A percentile compares a stretch with the other conserved stretches of the same genome.
These are phyloP conservation scores for Anguilla rostrata DNA, from an alignment of 2,113 vertebrate species.

Conservation along the genomic window DNA sequence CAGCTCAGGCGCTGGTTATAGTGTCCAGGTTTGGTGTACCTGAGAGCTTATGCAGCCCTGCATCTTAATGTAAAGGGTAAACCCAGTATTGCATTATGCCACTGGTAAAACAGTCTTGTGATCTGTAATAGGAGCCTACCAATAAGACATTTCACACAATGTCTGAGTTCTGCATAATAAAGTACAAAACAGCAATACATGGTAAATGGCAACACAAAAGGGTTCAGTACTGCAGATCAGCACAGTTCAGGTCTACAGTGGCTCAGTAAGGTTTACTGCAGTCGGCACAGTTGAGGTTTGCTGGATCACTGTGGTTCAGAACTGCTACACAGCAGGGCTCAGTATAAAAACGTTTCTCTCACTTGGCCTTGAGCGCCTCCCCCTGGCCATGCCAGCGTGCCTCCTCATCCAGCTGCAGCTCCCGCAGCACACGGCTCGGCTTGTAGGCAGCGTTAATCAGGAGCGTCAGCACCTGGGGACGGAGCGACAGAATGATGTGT, in stretches of 20 bases:
- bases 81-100: not conserved
- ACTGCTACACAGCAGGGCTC: slow-evolving; percentile 9
- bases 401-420: slow-evolving; percentile 93
- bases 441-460: slow-evolving; percentile 97
- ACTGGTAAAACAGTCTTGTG: not conserved
- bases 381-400: slow-evolving; percentile 90
- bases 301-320: too few species aligned
- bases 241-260: too few species aligned
- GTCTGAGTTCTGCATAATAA: too few species aligned
- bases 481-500: not conserved
- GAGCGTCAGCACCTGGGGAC: slow-evolving; percentile 83
- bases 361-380: slow-evolving; percentile 98
- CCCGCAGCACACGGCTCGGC: slow-evolving; percentile 91
- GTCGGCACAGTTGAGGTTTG: too few species aligned
- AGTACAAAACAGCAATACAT: too few species aligned
- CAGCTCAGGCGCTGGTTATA: not conserved
- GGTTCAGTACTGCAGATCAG: too few species aligned
- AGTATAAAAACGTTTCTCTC: slow-evolving; percentile 47
- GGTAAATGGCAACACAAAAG: too few species aligned
- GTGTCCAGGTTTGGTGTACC: not conserved
- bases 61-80: not conserved
- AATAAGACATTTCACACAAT: not conserved
- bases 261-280: too few species aligned
- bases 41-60: not conserved
- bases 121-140: not conserved